phyloP scores from a whole-genome alignment of 2,113 vertebrate genomes.

The Corythornis vintsioides region DNA sequence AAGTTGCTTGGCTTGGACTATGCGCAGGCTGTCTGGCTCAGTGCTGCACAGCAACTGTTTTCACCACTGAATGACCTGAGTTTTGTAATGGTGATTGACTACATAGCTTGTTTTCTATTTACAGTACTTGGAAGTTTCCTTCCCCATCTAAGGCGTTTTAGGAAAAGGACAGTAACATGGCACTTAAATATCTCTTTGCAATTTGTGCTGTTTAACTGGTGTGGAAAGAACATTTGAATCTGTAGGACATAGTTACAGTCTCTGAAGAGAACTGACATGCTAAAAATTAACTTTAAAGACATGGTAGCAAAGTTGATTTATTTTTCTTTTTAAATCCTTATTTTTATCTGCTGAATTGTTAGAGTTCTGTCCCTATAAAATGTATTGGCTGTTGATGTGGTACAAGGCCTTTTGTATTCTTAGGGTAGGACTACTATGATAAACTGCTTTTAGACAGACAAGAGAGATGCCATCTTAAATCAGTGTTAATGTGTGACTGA shows the following conservation, averaged over 20 bases:
- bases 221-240: neutral
- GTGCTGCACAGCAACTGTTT: neutral
- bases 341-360: neutral
- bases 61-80: neutral
- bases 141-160: neutral
- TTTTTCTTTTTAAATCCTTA: neutral
- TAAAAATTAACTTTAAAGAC: neutral
- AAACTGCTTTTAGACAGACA: conserved; percentile 31
- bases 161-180: conserved; percentile 5
- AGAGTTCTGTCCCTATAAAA: neutral
- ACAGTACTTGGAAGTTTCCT: neutral
- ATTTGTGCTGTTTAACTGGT: neutral
- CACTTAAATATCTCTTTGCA: neutral
- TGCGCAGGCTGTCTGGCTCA: neutral
- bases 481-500: conserved; percentile 46
- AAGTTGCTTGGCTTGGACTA: neutral
- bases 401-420: neutral
- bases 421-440: neutral
- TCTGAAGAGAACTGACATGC: neutral
- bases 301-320: neutral
- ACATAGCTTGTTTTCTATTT: neutral
- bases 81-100: neutral
- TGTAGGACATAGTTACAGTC: neutral
- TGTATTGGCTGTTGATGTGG: neutral
- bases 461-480: conserved; percentile 18